Base-by-base conservation (phyloP, 2,888 invertebrate species). In the Cryptosula pallasiana region DNA sequence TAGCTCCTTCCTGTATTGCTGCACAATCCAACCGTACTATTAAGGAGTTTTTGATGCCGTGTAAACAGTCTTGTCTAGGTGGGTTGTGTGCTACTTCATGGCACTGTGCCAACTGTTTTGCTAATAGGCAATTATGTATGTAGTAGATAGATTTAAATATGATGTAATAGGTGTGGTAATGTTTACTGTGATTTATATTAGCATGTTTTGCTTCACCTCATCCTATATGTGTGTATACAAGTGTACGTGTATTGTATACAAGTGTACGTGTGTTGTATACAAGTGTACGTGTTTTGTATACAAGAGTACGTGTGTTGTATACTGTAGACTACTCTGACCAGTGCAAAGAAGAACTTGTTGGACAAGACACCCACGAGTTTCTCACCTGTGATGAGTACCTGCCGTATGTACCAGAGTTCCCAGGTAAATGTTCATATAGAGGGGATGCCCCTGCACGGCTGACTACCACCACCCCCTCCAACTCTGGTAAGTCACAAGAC, bases 31-130 rank as follows among this genome's bases (percentile, higher is more conserved):
- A 9, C 63, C 3, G 3, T 32, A 9, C 27, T 9, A 32, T 13
- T 13, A 32, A 32, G 29, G 29, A 63, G 9, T 63, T 63, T 32
- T 2, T 63, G 5, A 16, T 63, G n/a, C 63, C 63, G 25, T 63
- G 63, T 63, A 27, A n/a, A n/a, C 63, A 63, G 63, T 32, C 32
- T 2, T 63, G 63, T 63, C 63, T 9, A 9, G 32, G 63, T 63
- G 32, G 27, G 63, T 23, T n/a, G 25, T n/a, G n/a, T n/a, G n/a
- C n/a, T n/a, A n/a, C n/a, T n/a, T n/a, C n/a, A n/a, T n/a, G n/a
- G n/a, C n/a, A n/a, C n/a, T n/a, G n/a, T n/a, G n/a, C n/a, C n/a
- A n/a, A n/a, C n/a, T n/a, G n/a, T n/a, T n/a, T n/a, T n/a, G n/a
- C n/a, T n/a, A n/a, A n/a, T n/a, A n/a, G n/a, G n/a, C n/a, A n/a